A percentile compares a stretch with the other conserved stretches of the same genome.
Conservation (phyloP, 2,113 vertebrate species). For the Coptodon rendalli region DNA sequence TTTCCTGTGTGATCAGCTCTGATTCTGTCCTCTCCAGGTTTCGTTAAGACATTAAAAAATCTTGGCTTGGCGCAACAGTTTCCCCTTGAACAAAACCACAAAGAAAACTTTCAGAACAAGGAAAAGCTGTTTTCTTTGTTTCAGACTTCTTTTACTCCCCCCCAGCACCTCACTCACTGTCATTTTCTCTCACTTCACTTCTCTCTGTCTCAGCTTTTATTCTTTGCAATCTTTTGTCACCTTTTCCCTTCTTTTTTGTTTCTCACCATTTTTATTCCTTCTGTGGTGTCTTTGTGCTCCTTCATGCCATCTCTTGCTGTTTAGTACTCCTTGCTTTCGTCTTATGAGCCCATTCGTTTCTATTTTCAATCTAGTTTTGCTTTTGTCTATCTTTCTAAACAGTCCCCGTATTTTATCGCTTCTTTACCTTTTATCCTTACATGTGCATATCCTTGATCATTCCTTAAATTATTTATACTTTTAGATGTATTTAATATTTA, state of each 20-base stretch:
- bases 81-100: slow-evolving; percentile 49
- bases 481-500: background rate
- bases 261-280: background rate
- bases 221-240: background rate
- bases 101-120: slow-evolving; percentile 57
- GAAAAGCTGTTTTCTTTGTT: slow-evolving; percentile 20
- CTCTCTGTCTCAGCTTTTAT: background rate
- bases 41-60: slow-evolving; percentile 49
- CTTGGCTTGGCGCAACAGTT: slow-evolving; percentile 46
- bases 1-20: slow-evolving; percentile 38
- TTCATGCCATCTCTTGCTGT: background rate
- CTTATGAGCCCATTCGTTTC: background rate
- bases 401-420: background rate
- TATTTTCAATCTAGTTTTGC: background rate
- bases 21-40: slow-evolving; percentile 45
- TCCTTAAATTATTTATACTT: background rate
- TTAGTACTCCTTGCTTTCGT: background rate
- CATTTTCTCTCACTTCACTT: background rate
- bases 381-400: background rate
- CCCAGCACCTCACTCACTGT: background rate
- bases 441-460: background rate
- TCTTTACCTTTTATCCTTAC: background rate
- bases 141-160: background rate
- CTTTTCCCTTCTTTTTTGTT: background rate
- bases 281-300: background rate